Conservation (phyloP, 2,113 vertebrate genomes). For the Corythornis vintsioides region DNA sequence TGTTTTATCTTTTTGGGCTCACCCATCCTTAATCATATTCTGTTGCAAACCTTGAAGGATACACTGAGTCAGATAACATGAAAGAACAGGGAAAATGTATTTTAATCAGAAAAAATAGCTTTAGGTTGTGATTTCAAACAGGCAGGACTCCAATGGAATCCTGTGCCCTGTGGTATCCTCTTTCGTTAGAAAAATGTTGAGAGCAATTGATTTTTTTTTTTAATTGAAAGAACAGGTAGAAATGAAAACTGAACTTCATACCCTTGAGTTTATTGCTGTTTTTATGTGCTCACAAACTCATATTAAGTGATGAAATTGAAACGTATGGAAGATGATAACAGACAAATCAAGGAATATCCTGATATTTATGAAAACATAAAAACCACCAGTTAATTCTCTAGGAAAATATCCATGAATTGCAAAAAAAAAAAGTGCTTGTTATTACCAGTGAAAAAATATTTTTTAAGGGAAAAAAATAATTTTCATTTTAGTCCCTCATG, state of each 20-base stretch:
- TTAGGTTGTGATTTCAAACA: background rate
- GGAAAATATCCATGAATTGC: background rate
- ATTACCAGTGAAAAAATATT: background rate
- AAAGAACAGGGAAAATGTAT: conserved; percentile 18
- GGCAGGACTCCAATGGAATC: background rate
- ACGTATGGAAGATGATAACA: background rate
- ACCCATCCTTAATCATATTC: conserved; percentile 1
- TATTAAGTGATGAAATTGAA: background rate
- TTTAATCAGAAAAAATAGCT: conserved; percentile 10
- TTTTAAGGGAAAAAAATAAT: background rate
- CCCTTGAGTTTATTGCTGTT: background rate
- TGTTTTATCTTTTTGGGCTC: conserved; percentile 31
- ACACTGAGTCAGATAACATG: conserved; percentile 26
- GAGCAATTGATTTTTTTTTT: background rate
- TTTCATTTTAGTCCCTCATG: background rate
- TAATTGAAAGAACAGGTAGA: background rate
- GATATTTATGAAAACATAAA: background rate
- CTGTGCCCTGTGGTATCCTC: background rate
- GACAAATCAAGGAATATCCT: background rate
- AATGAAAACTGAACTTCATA: background rate
- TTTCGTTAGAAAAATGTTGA: background rate
- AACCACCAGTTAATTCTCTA: background rate
- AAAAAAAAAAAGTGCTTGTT: background rate
- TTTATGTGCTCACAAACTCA: background rate
- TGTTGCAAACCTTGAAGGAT: background rate